Evolutionary conservation across 1,140 invertebrate genomes (phyloP), one percentile per base, ranked within the genome.

Genomic region (Drosophila auraria): DNA sequence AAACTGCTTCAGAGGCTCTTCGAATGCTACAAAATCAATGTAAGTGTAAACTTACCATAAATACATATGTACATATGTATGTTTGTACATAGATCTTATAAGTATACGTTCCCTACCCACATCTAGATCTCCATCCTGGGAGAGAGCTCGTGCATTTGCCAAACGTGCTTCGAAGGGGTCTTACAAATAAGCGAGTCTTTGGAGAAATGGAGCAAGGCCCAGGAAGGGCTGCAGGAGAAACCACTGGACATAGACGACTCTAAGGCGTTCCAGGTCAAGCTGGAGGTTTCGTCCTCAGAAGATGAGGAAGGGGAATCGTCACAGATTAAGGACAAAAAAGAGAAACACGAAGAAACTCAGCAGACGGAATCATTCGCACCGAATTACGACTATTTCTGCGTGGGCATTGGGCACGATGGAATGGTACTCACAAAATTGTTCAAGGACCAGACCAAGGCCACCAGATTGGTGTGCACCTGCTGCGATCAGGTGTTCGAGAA

Each of bases 11-110:
- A 78, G 23, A 42, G 23, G 38, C 57, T 78, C 4, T 62, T 78
- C 14, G 44, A 51, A 5, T 57, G 42, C n/a, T 78, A 78, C 65
- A 60, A 78, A 11, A 70, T 78, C 23, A 42, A 78, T 69, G 76
- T 78, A 36, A 69, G 27, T 45, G 11, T 11, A 23, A 11, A 5
- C 4, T 5, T 17, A 5, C 1, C 17, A 38, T 9, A 23, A 14
- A 3, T 38, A 23, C 8, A 3, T 38, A 14, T 5, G 5, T 38
- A 38, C 36, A 12, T 38, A 14, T 5, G 8, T 38, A 38, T 38
- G 12, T 36, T 36, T 36, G 33, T 53, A 30, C 5, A 6, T 38
- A 27, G 20, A 17, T 49, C 0, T 12, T 30, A 42, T 25, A 33
- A 15, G 33, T 14, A 30, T 40, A n/a, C 9, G 1, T 15, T 33